Conservation (phyloP, 1,140 invertebrate genomes). For the Maniola jurtina region DNA sequence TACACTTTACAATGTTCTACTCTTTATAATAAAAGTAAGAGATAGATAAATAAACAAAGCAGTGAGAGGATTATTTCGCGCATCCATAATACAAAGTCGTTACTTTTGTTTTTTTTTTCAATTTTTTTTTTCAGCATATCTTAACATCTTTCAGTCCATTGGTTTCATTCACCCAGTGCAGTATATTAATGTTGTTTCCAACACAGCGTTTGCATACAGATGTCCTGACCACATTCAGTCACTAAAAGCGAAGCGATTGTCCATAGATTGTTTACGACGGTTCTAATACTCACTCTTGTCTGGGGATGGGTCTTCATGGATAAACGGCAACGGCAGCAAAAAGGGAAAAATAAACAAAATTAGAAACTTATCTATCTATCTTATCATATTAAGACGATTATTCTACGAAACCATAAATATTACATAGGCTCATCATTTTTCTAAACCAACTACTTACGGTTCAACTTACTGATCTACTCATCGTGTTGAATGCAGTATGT, state of each 20-base stretch:
- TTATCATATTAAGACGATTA: conserved; percentile 22
- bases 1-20: conserved; percentile 52
- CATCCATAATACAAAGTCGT: conserved; percentile 58
- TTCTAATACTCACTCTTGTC: conserved; percentile 74
- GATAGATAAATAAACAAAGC: conserved; percentile 52
- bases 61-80: conserved; percentile 65
- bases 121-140: background rate
- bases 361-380: conserved; percentile 49
- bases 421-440: conserved; percentile 21
- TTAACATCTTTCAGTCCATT: conserved; percentile 9
- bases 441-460: conserved; percentile 25
- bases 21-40: conserved; percentile 48
- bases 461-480: conserved; percentile 8
- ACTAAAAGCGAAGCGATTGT: conserved; percentile 65
- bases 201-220: conserved; percentile 51
- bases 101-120: conserved; percentile 39
- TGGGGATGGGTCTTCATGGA: conserved; percentile 74
- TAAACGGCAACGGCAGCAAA: conserved; percentile 60
- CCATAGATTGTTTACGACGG: conserved; percentile 23
- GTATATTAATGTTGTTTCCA: conserved; percentile 55
- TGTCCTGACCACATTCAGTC: conserved; percentile 46
- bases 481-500: conserved; percentile 21
- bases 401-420: conserved; percentile 7
- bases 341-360: conserved; percentile 70
- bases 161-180: conserved; percentile 38